Evolutionary conservation across 2,797 vertebrate species (phyloP).

Genomic region (Pipistrellus pygmaeus): DNA sequence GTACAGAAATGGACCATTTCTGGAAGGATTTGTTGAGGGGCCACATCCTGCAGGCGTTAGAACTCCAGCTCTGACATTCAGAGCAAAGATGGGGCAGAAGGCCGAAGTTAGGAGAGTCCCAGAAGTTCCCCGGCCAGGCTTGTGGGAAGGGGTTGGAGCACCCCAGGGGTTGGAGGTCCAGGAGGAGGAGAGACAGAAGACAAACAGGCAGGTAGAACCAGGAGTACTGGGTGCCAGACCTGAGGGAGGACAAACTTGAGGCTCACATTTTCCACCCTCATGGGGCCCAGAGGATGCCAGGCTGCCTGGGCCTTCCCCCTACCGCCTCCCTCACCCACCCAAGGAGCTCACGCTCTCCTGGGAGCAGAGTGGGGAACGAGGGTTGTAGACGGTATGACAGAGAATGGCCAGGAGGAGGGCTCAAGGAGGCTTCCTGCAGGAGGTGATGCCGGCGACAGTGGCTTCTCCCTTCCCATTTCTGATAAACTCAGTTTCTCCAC

Average conservation of each 20-base stretch:
- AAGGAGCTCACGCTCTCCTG: not conserved
- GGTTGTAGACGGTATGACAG: not conserved
- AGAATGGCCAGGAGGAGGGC: not conserved
- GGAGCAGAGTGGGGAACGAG: not conserved
- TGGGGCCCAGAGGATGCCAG: not conserved
- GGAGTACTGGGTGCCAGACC: not conserved
- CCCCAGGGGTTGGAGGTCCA: not conserved
- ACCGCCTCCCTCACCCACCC: too few species aligned
- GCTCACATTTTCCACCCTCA: not conserved
- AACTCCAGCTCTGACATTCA: not conserved
- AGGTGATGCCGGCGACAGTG: not conserved
- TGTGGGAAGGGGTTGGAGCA: not conserved
- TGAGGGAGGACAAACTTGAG: not conserved
- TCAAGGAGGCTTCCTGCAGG: not conserved
- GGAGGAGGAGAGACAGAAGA: not conserved
- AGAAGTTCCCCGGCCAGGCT: not conserved
- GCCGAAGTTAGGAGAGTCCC: not conserved
- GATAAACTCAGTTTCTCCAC: not conserved
- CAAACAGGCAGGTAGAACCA: not conserved
- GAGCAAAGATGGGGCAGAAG: not conserved
- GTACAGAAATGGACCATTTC: not conserved
- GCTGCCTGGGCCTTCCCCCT: too few species aligned
- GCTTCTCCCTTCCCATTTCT: not conserved
- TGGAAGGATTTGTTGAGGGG: not conserved
- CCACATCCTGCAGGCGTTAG: fast-evolving